Conservation (phyloP, 2,113 vertebrate species). For the Alligator sinensis region DNA sequence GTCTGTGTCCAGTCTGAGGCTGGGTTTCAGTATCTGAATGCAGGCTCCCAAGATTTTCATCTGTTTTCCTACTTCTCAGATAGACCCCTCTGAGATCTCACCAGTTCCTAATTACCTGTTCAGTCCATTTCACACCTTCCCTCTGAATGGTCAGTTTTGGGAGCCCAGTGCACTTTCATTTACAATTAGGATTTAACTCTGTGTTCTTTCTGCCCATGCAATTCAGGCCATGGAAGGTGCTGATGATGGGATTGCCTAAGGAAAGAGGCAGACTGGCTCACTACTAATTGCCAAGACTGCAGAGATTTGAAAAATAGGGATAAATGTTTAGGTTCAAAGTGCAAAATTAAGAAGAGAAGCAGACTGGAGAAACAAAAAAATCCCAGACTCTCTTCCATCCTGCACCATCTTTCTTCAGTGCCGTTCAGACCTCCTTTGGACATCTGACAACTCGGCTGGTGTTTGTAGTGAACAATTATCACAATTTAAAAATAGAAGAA, state of each 20-base stretch:
- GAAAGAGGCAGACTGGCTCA: neutral
- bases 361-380: neutral
- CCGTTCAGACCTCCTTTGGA: constrained; percentile 30
- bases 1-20: neutral
- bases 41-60: neutral
- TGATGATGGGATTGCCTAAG: neutral
- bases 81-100: neutral
- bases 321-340: neutral
- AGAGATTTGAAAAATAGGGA: neutral
- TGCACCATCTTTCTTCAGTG: constrained; percentile 9
- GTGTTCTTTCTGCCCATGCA: neutral
- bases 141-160: neutral
- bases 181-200: neutral
- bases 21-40: neutral
- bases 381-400: neutral
- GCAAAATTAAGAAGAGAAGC: neutral
- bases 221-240: neutral
- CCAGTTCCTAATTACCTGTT: neutral
- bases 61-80: neutral
- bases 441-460: constrained; percentile 59
- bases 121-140: neutral
- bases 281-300: neutral
- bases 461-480: constrained; percentile 61
- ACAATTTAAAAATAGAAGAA: neutral
- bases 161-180: neutral